A percentile compares a stretch with the other conserved stretches of the same genome.
These are phyloP conservation scores for Copsychus sechellarum DNA, from an alignment of 2,113 vertebrate genomes.

Conservation along the genomic window DNA sequence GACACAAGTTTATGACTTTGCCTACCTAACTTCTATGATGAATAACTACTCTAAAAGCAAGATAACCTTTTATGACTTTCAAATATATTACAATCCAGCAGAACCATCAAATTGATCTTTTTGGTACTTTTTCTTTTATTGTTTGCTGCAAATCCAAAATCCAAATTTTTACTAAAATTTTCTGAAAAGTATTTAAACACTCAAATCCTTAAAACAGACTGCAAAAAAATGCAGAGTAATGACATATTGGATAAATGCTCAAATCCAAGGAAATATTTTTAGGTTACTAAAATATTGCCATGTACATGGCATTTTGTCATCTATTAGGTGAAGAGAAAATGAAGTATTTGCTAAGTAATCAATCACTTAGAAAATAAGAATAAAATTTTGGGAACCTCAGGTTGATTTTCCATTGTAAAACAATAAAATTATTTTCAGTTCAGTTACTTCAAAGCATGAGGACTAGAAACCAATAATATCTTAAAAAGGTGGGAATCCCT, in stretches of 20 bases:
- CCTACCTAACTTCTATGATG: background rate
- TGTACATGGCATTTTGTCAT: background rate
- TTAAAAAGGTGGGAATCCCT: background rate
- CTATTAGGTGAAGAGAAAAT: background rate
- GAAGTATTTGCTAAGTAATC: background rate
- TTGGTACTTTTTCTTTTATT: background rate
- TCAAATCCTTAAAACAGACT: background rate
- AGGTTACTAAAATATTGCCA: background rate
- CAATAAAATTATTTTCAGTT: background rate
- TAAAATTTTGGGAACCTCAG: background rate
- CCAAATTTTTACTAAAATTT: background rate
- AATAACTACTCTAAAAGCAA: background rate
- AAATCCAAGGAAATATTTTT: background rate
- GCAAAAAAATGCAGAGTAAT: background rate
- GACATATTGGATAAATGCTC: background rate
- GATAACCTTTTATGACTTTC: background rate
- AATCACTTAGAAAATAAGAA: background rate
- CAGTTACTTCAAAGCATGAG: background rate
- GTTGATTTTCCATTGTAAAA: background rate
- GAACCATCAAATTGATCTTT: background rate
- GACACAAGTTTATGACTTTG: background rate
- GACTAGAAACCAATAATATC: background rate
- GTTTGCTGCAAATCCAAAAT: background rate
- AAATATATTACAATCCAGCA: background rate
- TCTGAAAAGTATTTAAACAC: fast-evolving